Base-by-base conservation (phyloP, 2,113 vertebrate genomes). In the Coryphaenoides rupestris region DNA sequence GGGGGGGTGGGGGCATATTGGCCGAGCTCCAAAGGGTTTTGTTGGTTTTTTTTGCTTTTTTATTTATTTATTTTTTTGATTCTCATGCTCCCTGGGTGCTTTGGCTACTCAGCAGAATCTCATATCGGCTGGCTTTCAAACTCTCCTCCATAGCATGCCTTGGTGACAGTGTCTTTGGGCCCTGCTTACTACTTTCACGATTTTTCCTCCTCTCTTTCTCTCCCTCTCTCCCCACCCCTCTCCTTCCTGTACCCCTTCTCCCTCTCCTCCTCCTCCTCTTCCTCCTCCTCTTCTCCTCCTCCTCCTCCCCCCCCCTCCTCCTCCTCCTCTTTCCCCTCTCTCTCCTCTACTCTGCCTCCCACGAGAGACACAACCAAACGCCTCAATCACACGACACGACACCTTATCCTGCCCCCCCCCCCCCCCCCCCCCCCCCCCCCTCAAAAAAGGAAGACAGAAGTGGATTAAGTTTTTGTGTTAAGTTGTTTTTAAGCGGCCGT, bases 121-220 rank as follows among this genome's bases (percentile, higher is more conserved):
- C 92, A 92, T 92, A 90, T 93, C 94, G 94, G 94, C 89, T 97
- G 94, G 93, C 93, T 94, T 95, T 91, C 90, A 90, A 93, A 89
- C 92, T 93, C 91, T 90, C 91, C 89, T 91, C 91, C 93, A 93
- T 93, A 96, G 96, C 95, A 98, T 98, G 96, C 92, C 92, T 92
- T 93, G 92, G 91, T 93, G 93, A 92, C 91, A 91, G 91, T 93
- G 75, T 92, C 89, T 87, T 84, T 90, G 89, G 78, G 92, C 84
- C 90, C 89, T 63, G 81, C 68, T 81, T 72, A 80, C 73, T 91
- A 84, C 92, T n/a, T 3, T 50, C 15, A 14, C 17, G n/a, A 2
- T 50, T 14, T 3, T 49, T 50, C 17, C 3, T n/a, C 47, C n/a
- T 50, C 15, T 50, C 13, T 40, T 12, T 82, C 82, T 85, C 81